A percentile compares a stretch with the other conserved stretches of the same genome.
Conservation (phyloP, 2,888 invertebrate species). For the Odontocerum albicorne region DNA sequence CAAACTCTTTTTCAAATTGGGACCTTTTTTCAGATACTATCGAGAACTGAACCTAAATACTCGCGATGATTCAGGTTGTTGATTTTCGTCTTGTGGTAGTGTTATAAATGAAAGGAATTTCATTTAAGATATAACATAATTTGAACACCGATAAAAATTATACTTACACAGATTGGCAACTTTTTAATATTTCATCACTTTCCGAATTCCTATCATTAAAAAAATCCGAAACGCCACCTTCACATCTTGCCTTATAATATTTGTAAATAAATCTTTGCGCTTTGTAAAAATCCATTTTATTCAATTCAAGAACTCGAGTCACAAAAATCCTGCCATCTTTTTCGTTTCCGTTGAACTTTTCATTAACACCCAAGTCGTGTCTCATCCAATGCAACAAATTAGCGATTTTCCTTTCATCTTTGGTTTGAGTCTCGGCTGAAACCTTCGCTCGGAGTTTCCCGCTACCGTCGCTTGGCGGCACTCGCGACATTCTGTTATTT, state of each 20-base stretch:
- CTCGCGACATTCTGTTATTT: slow-evolving; percentile 17
- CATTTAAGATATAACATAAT: neutral
- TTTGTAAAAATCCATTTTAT: slow-evolving; percentile 23
- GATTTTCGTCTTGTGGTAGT: neutral
- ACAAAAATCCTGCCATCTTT: slow-evolving; percentile 23
- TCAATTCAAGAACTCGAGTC: slow-evolving; percentile 12
- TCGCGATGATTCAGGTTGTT: too few species aligned
- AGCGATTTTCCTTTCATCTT: slow-evolving; percentile 18
- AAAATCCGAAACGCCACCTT: slow-evolving; percentile 19
- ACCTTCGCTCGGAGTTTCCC: slow-evolving; percentile 12
- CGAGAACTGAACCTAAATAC: too few species aligned
- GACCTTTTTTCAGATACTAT: too few species aligned
- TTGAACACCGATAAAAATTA: neutral
- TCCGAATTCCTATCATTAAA: slow-evolving; percentile 31
- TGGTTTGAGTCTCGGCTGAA: slow-evolving; percentile 26
- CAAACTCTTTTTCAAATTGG: too few species aligned
- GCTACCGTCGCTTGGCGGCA: slow-evolving; percentile 23
- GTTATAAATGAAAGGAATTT: neutral
- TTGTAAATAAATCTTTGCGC: slow-evolving; percentile 26
- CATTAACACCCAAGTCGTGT: slow-evolving; percentile 23
- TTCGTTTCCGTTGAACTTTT: slow-evolving; percentile 20
- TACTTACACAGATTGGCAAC: slow-evolving; percentile 32
- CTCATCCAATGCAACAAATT: slow-evolving; percentile 23
- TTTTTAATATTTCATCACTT: slow-evolving; percentile 33
- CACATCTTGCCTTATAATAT: slow-evolving; percentile 29